phyloP scores from a whole-genome alignment of 1,140 invertebrate genomes.

The Drosophila quadrilineata region DNA sequence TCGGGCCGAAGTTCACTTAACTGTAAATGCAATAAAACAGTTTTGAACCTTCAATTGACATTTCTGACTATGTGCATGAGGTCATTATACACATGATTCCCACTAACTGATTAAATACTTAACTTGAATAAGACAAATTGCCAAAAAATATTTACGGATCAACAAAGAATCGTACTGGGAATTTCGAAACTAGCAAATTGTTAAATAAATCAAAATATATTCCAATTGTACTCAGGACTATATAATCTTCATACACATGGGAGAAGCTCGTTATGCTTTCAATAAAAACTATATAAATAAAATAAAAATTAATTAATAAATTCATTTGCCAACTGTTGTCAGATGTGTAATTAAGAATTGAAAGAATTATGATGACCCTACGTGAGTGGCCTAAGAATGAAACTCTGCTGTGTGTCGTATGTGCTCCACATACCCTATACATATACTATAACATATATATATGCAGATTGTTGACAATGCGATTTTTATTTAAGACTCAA shows the following conservation, averaged over 20 bases:
- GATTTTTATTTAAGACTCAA: not conserved
- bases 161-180: no score
- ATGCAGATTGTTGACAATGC: not conserved
- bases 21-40: conserved; percentile 26
- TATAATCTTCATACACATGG: no score
- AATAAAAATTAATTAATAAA: conserved; percentile 6
- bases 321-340: conserved; percentile 20
- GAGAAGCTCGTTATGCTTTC: no score
- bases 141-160: no score
- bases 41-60: conserved; percentile 4
- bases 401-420: not conserved
- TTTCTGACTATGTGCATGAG: not conserved
- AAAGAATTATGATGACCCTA: conserved; percentile 34
- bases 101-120: no score
- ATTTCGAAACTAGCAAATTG: no score
- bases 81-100: conserved; percentile 1
- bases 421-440: not conserved
- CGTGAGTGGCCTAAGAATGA: conserved; percentile 16
- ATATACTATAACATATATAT: not conserved
- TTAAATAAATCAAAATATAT: not conserved
- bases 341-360: conserved; percentile 49
- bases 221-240: no score
- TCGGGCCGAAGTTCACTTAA: conserved; percentile 35
- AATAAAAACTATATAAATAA: not conserved
- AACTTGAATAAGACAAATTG: no score